Base-by-base conservation (phyloP, 1,140 invertebrate genomes). In the Homalodisca vitripennis region DNA sequence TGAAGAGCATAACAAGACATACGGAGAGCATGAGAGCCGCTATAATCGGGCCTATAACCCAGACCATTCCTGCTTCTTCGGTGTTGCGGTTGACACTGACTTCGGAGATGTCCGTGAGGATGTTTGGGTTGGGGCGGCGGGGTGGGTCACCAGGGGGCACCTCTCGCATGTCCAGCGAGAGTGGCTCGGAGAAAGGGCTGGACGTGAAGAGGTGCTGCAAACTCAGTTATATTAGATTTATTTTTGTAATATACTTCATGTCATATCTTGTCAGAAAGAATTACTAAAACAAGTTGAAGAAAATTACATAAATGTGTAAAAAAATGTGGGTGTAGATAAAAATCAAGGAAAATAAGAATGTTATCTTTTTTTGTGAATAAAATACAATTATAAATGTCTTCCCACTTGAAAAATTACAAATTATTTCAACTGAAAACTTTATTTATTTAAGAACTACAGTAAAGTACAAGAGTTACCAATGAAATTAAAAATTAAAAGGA, bases 141-240 rank as follows among this genome's bases (percentile, higher is more conserved):
- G 93, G 93, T 62, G 93, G 88, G 74, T 93, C 92, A 2, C 92
- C 92, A 0, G 92, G 89, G 17, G 92, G 92, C 1, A 90, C 91
- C 81, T 92, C 92, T 13, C 91, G 84, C 93, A 94, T 96, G 77
- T 94, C 93, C 73, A 95, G 81, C 6, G 93, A 91, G 32, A 95
- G 84, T 74, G 87, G 90, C 79, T 93, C 94, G 0, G 93, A 97
- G 79, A 95, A 97, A 17, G 93, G 94, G 78, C 94, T 98, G 51
- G 94, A 98, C 0, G 95, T 98, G 78, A 95, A 98, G 17, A 98
- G 80, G 83, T 95, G 93, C 85, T 84, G 72, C 26, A 77, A 73
- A 46, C 22, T 62, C 20, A 71, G 46, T n/a, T n/a, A n/a, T 67
- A 1, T 53, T 46, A 46, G 10, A n/a, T 46, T 46, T n/a, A 46